Conservation (phyloP, 2,113 vertebrate genomes). For the Zosterops borbonicus region DNA sequence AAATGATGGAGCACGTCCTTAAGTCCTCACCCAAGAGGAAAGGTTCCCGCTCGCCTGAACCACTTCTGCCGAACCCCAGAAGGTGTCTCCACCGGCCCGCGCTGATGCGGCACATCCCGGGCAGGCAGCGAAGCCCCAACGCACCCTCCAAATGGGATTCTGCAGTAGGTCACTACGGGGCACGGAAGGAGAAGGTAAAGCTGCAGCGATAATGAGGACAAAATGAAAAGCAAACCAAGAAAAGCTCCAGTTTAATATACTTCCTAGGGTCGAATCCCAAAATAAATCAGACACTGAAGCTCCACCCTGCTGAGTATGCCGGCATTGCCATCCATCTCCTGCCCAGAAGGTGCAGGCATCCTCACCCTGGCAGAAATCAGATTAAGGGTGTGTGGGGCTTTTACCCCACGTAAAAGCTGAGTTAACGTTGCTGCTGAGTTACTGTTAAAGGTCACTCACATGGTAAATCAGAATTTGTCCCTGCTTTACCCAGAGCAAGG, state of each 20-base stretch:
- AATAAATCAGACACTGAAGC: background rate
- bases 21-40: background rate
- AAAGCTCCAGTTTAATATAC: background rate
- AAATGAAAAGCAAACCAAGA: background rate
- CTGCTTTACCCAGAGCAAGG: fast-evolving
- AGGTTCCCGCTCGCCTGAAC: fast-evolving
- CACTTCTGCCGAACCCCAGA: slow-evolving; percentile 55
- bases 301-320: background rate
- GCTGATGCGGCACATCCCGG: background rate
- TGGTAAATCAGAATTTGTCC: background rate
- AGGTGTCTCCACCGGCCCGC: slow-evolving; percentile 59
- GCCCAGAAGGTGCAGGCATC: background rate
- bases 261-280: background rate
- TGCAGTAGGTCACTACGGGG: background rate
- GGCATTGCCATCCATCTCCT: background rate
- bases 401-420: background rate
- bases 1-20: fast-evolving
- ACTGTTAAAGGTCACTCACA: background rate
- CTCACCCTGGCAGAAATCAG: background rate
- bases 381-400: background rate
- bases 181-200: background rate
- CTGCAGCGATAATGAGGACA: background rate
- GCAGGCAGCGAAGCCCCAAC: background rate
- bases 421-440: background rate
- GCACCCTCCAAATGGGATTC: background rate